Base-by-base conservation (phyloP, 2,888 invertebrate genomes). In the Amphimallon solstitiale region DNA sequence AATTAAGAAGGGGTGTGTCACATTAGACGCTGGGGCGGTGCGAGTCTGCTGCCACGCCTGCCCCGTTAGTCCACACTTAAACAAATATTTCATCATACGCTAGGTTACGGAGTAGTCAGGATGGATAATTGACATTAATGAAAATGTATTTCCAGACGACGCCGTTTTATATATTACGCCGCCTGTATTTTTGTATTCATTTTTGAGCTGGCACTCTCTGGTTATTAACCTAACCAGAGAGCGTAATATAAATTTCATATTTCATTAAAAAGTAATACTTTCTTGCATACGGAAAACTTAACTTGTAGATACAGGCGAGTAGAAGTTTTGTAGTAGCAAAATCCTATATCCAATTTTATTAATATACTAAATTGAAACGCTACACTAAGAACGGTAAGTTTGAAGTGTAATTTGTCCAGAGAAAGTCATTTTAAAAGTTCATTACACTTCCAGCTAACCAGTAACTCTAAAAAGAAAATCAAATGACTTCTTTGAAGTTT, bases 1-100 rank as follows among this genome's bases (percentile, higher is more conserved):
- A 78, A 80, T 80, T 80, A 80, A 79, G 79, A 77, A 77, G 77
- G 80, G 80, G 79, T 77, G 79, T 78, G 77, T 77, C 76, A 74
- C 75, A 76, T 77, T 77, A 78, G 78, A 76, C 73, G 73, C 73
- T 68, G 72, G 79, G 78, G 76, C 76, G 77, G 78, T 73, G 75
- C 75, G 76, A 66, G 46, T 52, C 75, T 76, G 75, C 77, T 68
- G 71, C 73, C 73, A 71, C 73, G 72, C 72, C 72, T 68, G 72
- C 64, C 65, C 70, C 63, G 70, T 71, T 69, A 69, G 71, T 69
- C 71, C 60, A 46, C 63, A 43, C 51, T 62, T 66, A 63, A 51
- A 49, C 56, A 56, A 59, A 63, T 66, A 63, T 67, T 67, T 66
- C 66, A 61, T 66, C 61, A 56, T 63, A 63, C 35, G 67, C 59